phyloP scores from a whole-genome alignment of 1,140 invertebrate genomes.

The Lineus longissimus region DNA sequence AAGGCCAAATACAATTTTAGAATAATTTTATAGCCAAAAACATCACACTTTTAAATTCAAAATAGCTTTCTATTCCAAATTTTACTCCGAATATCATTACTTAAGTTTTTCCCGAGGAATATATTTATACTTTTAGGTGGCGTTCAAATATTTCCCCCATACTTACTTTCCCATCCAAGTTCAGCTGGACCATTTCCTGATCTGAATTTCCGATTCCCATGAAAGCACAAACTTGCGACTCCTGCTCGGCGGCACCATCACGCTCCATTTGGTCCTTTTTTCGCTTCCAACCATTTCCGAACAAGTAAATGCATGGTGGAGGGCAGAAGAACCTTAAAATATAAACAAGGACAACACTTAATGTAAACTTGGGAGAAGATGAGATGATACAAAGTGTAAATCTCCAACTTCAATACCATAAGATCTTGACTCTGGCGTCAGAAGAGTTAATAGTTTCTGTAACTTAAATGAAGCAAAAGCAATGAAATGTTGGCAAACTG shows the following conservation, averaged over 20 bases:
- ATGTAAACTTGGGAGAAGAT: background rate
- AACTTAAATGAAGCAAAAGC: no score
- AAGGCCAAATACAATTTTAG: constrained; percentile 16
- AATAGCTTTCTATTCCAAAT: no score
- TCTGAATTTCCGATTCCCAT: constrained; percentile 98
- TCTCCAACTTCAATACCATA: no score
- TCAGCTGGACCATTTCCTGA: constrained; percentile 98
- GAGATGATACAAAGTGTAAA: background rate
- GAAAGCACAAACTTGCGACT: constrained; percentile 85
- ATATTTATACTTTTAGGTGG: no score
- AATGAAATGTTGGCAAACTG: no score
- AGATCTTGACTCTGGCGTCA: no score
- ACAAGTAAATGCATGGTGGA: constrained; percentile 97
- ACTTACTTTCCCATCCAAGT: constrained; percentile 76
- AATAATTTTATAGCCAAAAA: no score
- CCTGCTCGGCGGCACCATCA: constrained; percentile 41
- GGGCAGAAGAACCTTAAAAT: constrained; percentile 87
- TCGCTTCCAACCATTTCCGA: constrained; percentile 94
- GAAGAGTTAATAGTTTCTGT: no score
- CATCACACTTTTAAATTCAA: no score
- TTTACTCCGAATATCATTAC: no score
- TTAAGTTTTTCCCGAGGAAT: no score
- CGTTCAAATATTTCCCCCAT: no score
- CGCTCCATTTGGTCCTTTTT: constrained; percentile 67
- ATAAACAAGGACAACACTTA: constrained; percentile 5